Base-by-base conservation (phyloP, 2,113 vertebrate genomes). In the Hemiscyllium ocellatum region DNA sequence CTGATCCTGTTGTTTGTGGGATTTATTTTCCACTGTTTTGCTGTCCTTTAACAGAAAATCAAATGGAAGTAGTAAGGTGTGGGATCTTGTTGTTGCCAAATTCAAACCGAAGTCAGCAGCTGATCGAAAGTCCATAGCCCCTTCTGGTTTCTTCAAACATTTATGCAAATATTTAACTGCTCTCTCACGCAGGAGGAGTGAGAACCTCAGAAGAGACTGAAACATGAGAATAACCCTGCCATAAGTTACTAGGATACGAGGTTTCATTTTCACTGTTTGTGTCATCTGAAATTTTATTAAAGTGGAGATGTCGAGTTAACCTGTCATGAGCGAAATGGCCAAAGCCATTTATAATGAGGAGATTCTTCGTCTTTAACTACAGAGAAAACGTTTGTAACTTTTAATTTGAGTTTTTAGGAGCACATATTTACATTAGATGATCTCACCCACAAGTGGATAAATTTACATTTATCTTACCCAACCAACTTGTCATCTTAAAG, bases 231-330 rank as follows among this genome's bases (percentile, higher is more conserved):
- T n/a, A 91, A 37, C 89, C 20, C 61, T n/a, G 56, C 56, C 6
- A 37, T 33, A 61, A 19, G 87, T 91, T 33, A 37, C 89, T 22
- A 91, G 52, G 86, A 29, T 29, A 29, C 50, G 5, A 22, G 13
- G 86, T 91, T 91, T 91, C 89, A 66, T 33, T 91, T 91, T 66
- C 89, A 91, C 4, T 65, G 89, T 61, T n/a, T 66, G 3, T 90
- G 56, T 19, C 89, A 33, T 15, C 33, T 91, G 33, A 91, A 91
- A 29, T 20, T n/a, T 89, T 52, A 56, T 89, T 29, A 66, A 66
- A 66, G 89, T 13, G 33, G 56, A 61, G 89, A 33, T 66, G 6
- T 20, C 17, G 4, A 1, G 42, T 47, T 15, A 6, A 87, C 5
- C 22, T 52, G 37, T 52, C 89, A 91, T 33, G 8, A 7, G 56